Evolutionary conservation across 2,888 invertebrate species (phyloP).

Genomic region (Melieria crassipennis): DNA sequence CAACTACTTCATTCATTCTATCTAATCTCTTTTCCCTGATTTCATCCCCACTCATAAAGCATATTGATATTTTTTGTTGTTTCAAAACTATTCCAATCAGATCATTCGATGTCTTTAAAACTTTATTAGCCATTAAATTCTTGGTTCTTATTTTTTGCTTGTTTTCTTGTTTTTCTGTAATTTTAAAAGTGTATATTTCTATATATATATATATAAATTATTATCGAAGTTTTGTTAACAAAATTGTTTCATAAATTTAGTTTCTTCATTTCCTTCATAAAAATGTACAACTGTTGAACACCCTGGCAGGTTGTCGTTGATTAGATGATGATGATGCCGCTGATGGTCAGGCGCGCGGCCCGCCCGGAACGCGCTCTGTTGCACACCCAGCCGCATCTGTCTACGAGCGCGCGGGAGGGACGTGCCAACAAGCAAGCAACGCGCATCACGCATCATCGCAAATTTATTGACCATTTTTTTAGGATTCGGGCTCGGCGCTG

Average conservation of each 20-base stretch:
- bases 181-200: constrained; percentile 21
- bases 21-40: too few species aligned
- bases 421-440: too few species aligned
- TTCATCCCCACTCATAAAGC: too few species aligned
- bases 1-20: too few species aligned
- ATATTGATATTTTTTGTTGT: too few species aligned
- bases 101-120: constrained; percentile 11
- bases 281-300: constrained; percentile 8
- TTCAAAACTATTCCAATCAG: too few species aligned
- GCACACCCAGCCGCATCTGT: too few species aligned
- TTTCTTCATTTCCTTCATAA: constrained; percentile 2
- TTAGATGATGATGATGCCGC: not conserved
- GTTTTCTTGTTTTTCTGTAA: constrained; percentile 6
- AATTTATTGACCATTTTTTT: too few species aligned
- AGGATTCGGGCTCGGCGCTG: too few species aligned
- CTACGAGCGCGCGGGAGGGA: too few species aligned
- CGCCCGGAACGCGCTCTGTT: too few species aligned
- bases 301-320: not conserved
- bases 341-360: not conserved
- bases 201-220: constrained; percentile 30
- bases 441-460: too few species aligned
- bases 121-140: constrained; percentile 28
- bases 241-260: constrained; percentile 8
- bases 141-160: constrained; percentile 13
- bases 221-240: constrained; percentile 3